Evolutionary conservation across 1,140 invertebrate genomes (phyloP).

Genomic region (Calephelis virginiensis): DNA sequence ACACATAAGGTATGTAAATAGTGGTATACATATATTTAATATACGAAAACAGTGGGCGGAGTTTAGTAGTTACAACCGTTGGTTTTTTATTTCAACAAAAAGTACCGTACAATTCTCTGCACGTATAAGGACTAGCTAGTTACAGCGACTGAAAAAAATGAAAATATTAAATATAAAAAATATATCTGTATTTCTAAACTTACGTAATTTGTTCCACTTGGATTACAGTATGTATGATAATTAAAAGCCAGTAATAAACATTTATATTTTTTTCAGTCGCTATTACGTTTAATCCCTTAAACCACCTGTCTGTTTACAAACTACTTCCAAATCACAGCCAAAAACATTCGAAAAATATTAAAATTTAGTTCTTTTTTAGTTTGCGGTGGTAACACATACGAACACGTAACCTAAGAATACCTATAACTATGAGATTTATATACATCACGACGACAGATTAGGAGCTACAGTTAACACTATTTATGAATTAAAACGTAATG

Average conservation of each 20-base stretch:
- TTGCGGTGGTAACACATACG: slow-evolving; percentile 7
- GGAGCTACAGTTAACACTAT: neutral
- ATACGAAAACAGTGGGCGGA: slow-evolving; percentile 7
- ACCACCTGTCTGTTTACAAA: neutral
- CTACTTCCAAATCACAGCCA: slow-evolving; percentile 15
- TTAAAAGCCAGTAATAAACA: neutral
- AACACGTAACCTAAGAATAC: neutral
- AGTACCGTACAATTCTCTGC: slow-evolving; percentile 5
- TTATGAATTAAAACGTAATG: neutral
- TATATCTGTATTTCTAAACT: too few species aligned
- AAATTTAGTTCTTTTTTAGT: neutral
- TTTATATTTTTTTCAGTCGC: slow-evolving; percentile 1
- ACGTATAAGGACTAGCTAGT: neutral
- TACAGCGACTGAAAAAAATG: neutral
- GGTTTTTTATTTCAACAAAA: neutral
- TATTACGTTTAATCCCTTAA: neutral
- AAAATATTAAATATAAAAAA: neutral
- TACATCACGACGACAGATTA: neutral
- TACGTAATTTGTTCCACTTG: too few species aligned
- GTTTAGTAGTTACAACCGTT: slow-evolving; percentile 12
- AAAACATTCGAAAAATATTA: slow-evolving; percentile 10
- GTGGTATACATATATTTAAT: slow-evolving; percentile 1
- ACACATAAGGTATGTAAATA: slow-evolving; percentile 11
- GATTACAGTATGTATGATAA: too few species aligned
- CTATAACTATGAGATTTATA: slow-evolving; percentile 1